Conservation (phyloP, 2,888 invertebrate species). For the Cylloceria caligata region DNA sequence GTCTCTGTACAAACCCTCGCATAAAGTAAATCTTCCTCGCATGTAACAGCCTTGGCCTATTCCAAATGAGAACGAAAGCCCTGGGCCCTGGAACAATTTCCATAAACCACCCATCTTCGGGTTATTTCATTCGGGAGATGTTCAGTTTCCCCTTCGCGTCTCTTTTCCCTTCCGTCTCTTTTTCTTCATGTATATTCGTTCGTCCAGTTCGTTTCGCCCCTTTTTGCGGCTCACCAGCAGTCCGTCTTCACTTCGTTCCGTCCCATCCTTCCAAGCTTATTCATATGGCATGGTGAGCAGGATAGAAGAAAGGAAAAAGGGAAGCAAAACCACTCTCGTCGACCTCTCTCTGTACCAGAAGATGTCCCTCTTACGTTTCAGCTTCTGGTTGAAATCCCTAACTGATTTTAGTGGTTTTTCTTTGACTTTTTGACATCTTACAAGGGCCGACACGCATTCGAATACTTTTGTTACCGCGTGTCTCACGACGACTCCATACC, state of each 20-base stretch:
- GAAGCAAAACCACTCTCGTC: slow-evolving; percentile 49
- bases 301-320: slow-evolving; percentile 47
- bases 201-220: slow-evolving; percentile 48
- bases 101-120: slow-evolving; percentile 78
- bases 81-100: slow-evolving; percentile 76
- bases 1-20: not conserved
- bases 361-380: slow-evolving; percentile 69
- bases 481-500: slow-evolving; percentile 79
- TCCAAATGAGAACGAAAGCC: slow-evolving; percentile 58
- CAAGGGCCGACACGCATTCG: slow-evolving; percentile 83
- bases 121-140: slow-evolving; percentile 49
- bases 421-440: slow-evolving; percentile 84
- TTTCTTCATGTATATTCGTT: slow-evolving; percentile 56
- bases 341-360: slow-evolving; percentile 63
- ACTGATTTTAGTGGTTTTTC: slow-evolving; percentile 84
- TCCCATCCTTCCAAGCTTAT: slow-evolving; percentile 40
- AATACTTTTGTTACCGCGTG: slow-evolving; percentile 83
- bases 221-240: slow-evolving; percentile 56
- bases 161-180: slow-evolving; percentile 59
- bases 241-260: slow-evolving; percentile 31
- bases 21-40: slow-evolving; percentile 44
- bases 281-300: slow-evolving; percentile 40
- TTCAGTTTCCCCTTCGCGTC: slow-evolving; percentile 56
- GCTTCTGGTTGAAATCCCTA: slow-evolving; percentile 83
- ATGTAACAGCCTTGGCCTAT: slow-evolving; percentile 49